These are phyloP conservation scores for Dynastes hyllus DNA, from an alignment of 2,888 invertebrate genomes.

Conservation along the genomic window DNA sequence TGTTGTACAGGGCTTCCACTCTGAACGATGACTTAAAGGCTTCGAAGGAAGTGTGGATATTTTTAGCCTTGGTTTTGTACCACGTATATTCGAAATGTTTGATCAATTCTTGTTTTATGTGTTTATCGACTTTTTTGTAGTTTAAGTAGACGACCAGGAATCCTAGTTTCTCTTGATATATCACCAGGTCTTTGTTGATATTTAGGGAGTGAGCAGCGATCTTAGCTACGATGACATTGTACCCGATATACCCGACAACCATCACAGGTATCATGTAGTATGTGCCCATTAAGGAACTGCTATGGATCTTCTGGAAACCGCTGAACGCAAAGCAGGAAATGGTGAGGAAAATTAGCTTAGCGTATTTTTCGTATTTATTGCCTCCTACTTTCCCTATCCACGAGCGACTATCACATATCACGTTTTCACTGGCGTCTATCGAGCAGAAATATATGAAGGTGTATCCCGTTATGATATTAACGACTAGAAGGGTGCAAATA, in stretches of 20 bases:
- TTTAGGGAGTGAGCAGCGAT: slow-evolving; percentile 48
- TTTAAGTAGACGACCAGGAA: slow-evolving; percentile 57
- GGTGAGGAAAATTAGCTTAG: slow-evolving; percentile 1
- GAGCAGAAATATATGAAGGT: slow-evolving; percentile 31
- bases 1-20: slow-evolving; percentile 55
- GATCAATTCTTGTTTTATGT: slow-evolving; percentile 56
- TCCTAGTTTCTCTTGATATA: slow-evolving; percentile 58
- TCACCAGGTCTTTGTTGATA: slow-evolving; percentile 52
- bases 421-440: background rate
- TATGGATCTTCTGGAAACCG: slow-evolving; percentile 24
- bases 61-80: slow-evolving; percentile 55
- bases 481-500: slow-evolving; percentile 23
- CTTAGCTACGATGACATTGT: slow-evolving; percentile 35
- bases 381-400: background rate
- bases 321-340: slow-evolving; percentile 23
- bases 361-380: slow-evolving; percentile 9
- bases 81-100: slow-evolving; percentile 60
- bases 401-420: background rate
- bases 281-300: slow-evolving; percentile 15
- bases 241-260: slow-evolving; percentile 25
- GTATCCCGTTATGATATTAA: slow-evolving; percentile 4
- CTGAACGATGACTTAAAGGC: slow-evolving; percentile 55
- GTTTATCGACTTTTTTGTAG: slow-evolving; percentile 55
- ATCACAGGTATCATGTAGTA: slow-evolving; percentile 9
- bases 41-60: slow-evolving; percentile 49